Percentiles rank a stretch among this genome's conserved stretches.
phyloP scores from a whole-genome alignment of 2,797 vertebrate genomes.

The Acanthopagrus latus region DNA sequence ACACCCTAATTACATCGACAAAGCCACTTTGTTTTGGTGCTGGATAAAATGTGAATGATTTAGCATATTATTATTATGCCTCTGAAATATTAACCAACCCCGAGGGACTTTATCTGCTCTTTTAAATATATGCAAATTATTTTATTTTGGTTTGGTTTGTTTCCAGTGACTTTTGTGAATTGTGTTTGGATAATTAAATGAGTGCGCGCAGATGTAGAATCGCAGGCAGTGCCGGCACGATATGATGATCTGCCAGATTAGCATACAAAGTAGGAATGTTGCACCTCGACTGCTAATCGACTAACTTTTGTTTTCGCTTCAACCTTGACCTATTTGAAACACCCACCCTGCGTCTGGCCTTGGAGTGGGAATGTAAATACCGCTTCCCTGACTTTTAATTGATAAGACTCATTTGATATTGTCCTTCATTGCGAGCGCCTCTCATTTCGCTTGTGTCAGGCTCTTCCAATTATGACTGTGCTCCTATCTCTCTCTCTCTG shows the following conservation, averaged over 20 bases:
- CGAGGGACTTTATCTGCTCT: conserved; percentile 84
- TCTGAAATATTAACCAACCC: conserved; percentile 88
- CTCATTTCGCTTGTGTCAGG: conserved; percentile 59
- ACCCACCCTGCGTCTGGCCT: conserved; percentile 68
- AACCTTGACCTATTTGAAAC: conserved; percentile 86
- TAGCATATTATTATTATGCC: conserved; percentile 88
- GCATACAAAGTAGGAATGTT: conserved; percentile 84
- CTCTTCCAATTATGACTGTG: conserved; percentile 63
- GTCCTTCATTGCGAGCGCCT: conserved; percentile 75
- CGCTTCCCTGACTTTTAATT: conserved; percentile 70
- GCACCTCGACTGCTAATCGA: conserved; percentile 89
- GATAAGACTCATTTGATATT: conserved; percentile 81
- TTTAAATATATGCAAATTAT: conserved; percentile 89
- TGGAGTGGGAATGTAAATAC: conserved; percentile 77
- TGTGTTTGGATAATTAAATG: conserved; percentile 86
- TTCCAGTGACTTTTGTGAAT: conserved; percentile 87
- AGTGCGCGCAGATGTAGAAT: conserved; percentile 83
- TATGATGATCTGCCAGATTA: conserved; percentile 80
- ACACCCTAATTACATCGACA: conserved; percentile 85
- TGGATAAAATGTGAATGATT: conserved; percentile 86
- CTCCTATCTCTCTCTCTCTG: conserved; percentile 37
- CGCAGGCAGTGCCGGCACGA: conserved; percentile 74
- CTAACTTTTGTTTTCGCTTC: conserved; percentile 83
- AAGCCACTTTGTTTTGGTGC: conserved; percentile 86
- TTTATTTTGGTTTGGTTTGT: conserved; percentile 86